These are phyloP conservation scores for Batillaria attramentaria DNA, from an alignment of 1,140 invertebrate genomes.

Conservation along the genomic window DNA sequence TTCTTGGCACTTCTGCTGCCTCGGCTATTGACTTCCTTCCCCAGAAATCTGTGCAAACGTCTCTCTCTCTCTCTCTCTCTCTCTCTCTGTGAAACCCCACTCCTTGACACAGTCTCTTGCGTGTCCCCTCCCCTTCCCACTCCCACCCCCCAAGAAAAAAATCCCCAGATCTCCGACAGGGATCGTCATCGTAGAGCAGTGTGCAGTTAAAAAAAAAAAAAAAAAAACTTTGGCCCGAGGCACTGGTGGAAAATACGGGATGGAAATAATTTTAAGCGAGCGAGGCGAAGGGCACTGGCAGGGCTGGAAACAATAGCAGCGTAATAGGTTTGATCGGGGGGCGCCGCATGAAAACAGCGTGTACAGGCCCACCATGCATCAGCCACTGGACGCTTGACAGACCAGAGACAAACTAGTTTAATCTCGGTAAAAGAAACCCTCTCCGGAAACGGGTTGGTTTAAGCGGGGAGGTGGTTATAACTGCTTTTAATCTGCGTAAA, in stretches of 20 bases:
- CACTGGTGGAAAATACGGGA: not conserved
- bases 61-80: conserved; percentile 1
- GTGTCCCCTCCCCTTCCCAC: conserved; percentile 2
- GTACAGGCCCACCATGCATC: too few species aligned
- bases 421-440: conserved; percentile 5
- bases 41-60: not conserved
- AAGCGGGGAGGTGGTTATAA: not conserved
- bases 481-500: too few species aligned
- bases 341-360: too few species aligned
- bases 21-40: too few species aligned
- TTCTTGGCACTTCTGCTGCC: too few species aligned
- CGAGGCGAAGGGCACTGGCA: not conserved
- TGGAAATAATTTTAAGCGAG: conserved; percentile 24
- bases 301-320: conserved; percentile 5
- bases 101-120: not conserved
- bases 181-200: too few species aligned
- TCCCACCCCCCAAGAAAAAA: not conserved
- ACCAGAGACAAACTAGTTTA: conserved; percentile 26
- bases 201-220: conserved; percentile 8
- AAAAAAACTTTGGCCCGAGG: not conserved
- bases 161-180: too few species aligned
- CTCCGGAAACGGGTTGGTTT: not conserved
- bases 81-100: not conserved
- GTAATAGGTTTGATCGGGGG: conserved; percentile 8
- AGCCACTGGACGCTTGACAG: conserved; percentile 9